Evolutionary conservation across 1,140 invertebrate genomes (phyloP), one percentile per base, ranked within the genome.

Genomic region (Anoplolepis gracilipes): DNA sequence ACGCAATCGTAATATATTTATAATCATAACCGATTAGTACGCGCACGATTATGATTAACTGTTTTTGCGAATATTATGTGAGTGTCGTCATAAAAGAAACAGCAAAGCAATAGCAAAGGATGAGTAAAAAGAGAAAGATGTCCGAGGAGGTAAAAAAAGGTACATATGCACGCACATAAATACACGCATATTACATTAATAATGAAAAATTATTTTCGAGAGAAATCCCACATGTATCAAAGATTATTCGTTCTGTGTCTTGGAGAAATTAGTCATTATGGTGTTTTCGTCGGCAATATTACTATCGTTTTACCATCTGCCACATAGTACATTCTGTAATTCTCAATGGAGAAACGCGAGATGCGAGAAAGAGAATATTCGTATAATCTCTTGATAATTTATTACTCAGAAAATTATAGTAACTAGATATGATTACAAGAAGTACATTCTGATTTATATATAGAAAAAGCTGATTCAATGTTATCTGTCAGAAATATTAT

Each of bases 341-440:
- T 73, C 36, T 57, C 28, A 33, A 33, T 16, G 11, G 49, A 55
- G 70, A 73, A 72, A 55, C 11, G 70, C 70, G 70, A 57, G 28
- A 73, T 55, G 28, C 10, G 6, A 8, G 8, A 46, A 46, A 46
- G 46, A 49, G 0, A 49, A 49, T 49, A 16, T 49, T 49, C 13
- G 16, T 49, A 69, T 49, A 33, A 72, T 3, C 19, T 53, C 16
- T 72, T 28, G 10, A 28, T 28, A 4, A 67, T 61, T 84, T 73
- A 84, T 73, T 73, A 30, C 67, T 42, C 10, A 30, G 57, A 53
- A 25, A 64, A 84, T 84, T 39, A 72, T 72, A 70, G 65, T 82
- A 70, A 69, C 70, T 42, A 33, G 25, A 46, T n/a, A 10, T 65
- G 16, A 75, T 22, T 4, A 13, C 30, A 28, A 42, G 19, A 57